A percentile compares a stretch with the other conserved stretches of the same genome.
Evolutionary conservation across 2,797 vertebrate genomes (phyloP).

Genomic region (Sebastes dallii): DNA sequence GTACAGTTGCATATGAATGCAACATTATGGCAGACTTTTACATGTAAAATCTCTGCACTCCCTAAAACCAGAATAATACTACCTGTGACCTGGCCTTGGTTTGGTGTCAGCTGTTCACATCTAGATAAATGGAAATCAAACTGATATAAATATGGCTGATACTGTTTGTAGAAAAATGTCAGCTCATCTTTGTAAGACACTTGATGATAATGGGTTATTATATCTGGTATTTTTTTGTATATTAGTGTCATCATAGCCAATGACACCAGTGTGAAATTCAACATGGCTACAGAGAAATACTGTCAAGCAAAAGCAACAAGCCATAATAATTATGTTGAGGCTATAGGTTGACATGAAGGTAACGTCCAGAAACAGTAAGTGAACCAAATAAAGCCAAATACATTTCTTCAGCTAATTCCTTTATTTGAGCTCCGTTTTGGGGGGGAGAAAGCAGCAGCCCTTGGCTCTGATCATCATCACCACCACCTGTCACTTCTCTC

Average conservation of each 20-base stretch:
- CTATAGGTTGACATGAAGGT: constrained; percentile 10
- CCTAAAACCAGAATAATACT: neutral
- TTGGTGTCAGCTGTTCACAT: neutral
- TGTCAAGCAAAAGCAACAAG: neutral
- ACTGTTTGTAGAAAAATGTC: neutral
- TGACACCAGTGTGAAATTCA: neutral
- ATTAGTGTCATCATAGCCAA: neutral
- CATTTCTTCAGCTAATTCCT: constrained; percentile 37
- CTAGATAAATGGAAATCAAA: neutral
- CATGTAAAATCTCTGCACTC: neutral
- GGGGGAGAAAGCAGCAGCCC: constrained; percentile 46
- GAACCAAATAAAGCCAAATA: constrained; percentile 24
- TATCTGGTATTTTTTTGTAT: neutral
- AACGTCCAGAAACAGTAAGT: constrained; percentile 4
- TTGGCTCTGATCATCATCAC: constrained; percentile 75
- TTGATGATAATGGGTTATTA: neutral
- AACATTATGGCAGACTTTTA: neutral
- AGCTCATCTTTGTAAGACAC: neutral
- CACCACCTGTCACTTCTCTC: constrained; percentile 83
- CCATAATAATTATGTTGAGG: neutral
- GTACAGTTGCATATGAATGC: neutral
- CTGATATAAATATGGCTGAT: neutral
- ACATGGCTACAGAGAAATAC: neutral
- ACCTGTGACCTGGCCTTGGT: neutral
- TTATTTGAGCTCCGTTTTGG: constrained; percentile 43